Evolutionary conservation across 2,113 vertebrate species (phyloP), one percentile per base, ranked within the genome.

Genomic region (Potamarius usumacintae): DNA sequence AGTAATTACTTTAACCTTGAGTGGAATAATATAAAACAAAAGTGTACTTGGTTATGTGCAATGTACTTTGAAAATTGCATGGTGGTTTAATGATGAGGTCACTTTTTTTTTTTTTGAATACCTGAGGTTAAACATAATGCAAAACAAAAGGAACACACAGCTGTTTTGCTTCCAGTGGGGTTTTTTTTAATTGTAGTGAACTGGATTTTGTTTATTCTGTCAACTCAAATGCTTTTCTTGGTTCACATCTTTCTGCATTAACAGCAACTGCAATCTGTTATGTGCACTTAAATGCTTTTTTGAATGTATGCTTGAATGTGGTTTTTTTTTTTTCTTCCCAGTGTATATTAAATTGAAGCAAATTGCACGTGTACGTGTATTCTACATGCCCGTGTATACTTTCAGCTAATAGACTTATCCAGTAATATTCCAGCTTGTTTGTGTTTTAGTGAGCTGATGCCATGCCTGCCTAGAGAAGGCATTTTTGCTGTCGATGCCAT

Each of bases 401-500:
- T 11, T 11, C 22, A 53, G 48, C 25, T 7, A 77, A 77, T 11
- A 7, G 74, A 77, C 11, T 2, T 53, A 1, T 53, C 12, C 25
- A 55, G 76, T 78, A 53, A 60, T 4, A 27, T 25, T 82, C 22
- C 7, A 9, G 11, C 58, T 27, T 84, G 53, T 22, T 1, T 48
- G 11, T 42, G 22, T 62, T 81, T 12, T 91, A 99, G 98, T 93
- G 98, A 99, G 95, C 94, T 99, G 93, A 99, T 99, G 98, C 98
- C 98, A 85, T 99, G 98, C 92, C 94, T 99, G 92, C 98, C 98
- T 67, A 97, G 98, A 96, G 98, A 99, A 92, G 98, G 98, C 79
- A 99, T 99, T 92, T 99, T 99, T 96, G 97, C 98, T 58, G 98
- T 99, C 88, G 98, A 99, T 92, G 94, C 97, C 88, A 99, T 99